A percentile compares a stretch with the other conserved stretches of the same genome.
These are phyloP conservation scores for Pseudotriccus pelzelni DNA, from an alignment of 2,797 vertebrate genomes.

Conservation along the genomic window DNA sequence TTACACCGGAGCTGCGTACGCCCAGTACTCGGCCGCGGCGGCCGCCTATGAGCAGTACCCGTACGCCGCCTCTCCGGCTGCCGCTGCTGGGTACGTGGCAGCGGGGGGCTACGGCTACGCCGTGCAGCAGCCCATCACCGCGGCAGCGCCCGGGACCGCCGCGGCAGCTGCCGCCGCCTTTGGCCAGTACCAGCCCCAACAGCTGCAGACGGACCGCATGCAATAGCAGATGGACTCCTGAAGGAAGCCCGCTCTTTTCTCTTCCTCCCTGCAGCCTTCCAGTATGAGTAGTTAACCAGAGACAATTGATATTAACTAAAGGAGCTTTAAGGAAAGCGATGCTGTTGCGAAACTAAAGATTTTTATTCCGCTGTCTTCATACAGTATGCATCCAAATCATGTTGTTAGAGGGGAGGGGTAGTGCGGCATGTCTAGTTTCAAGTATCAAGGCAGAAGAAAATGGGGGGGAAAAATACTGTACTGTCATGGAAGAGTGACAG, in stretches of 20 bases:
- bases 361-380: slow-evolving; percentile 66
- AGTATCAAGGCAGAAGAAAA: slow-evolving; percentile 69
- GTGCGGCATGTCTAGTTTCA: slow-evolving; percentile 49
- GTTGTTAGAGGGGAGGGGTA: slow-evolving; percentile 52
- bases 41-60: slow-evolving; percentile 96
- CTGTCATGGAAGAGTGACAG: slow-evolving; percentile 56
- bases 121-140: slow-evolving; percentile 89
- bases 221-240: slow-evolving; percentile 85
- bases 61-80: slow-evolving; percentile 90
- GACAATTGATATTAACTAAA: slow-evolving; percentile 66
- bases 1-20: slow-evolving; percentile 94
- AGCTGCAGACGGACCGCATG: slow-evolving; percentile 97
- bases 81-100: slow-evolving; percentile 88
- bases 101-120: slow-evolving; percentile 92
- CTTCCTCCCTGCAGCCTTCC: slow-evolving; percentile 70
- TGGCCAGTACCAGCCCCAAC: slow-evolving; percentile 94
- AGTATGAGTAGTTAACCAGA: slow-evolving; percentile 67
- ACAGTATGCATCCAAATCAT: slow-evolving; percentile 60
- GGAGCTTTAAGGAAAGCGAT: slow-evolving; percentile 73
- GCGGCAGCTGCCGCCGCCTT: slow-evolving; percentile 89
- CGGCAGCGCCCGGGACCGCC: slow-evolving; percentile 86
- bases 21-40: slow-evolving; percentile 90
- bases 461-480: slow-evolving; percentile 17
- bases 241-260: slow-evolving; percentile 66
- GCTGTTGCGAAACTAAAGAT: slow-evolving; percentile 65